These are phyloP conservation scores for Motacilla tschutschensis DNA, from an alignment of 2,113 vertebrate genomes.

Conservation along the genomic window DNA sequence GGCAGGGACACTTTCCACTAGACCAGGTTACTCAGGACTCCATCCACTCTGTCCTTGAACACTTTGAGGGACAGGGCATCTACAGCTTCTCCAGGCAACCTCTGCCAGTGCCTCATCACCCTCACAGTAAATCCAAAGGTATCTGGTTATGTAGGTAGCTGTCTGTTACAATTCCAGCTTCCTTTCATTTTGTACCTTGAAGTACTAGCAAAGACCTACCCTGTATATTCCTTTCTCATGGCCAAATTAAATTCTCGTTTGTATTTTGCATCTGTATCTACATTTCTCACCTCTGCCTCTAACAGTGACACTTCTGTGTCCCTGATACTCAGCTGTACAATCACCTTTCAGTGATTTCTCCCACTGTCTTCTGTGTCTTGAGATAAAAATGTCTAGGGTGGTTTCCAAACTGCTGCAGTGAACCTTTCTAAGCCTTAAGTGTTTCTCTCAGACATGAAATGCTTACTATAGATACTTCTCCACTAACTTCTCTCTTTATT, in stretches of 20 bases:
- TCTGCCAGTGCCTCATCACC: not conserved
- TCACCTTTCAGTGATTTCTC: not conserved
- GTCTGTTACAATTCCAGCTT: not conserved
- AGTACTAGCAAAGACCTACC: not conserved
- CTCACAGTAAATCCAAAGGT: not conserved
- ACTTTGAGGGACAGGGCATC: not conserved
- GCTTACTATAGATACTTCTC: not conserved
- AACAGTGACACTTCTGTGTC: not conserved
- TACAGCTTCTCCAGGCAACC: not conserved
- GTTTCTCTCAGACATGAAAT: not conserved
- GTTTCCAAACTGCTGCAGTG: constrained; percentile 3
- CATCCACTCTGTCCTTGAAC: not conserved
- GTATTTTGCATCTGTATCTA: not conserved
- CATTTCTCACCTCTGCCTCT: not conserved
- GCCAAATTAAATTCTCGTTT: not conserved
- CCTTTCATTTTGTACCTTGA: not conserved
- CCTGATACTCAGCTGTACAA: not conserved
- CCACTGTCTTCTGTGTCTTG: not conserved
- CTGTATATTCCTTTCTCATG: not conserved
- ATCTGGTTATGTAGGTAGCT: not conserved
- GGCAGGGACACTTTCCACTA: not conserved
- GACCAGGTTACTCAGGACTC: not conserved
- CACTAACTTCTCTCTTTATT: not conserved
- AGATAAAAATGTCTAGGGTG: not conserved
- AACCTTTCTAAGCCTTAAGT: not conserved